Evolutionary conservation across 53 echinoderm and acorn worm genomes (phyloP), one percentile per base, ranked within the genome.

Genomic region (Crossaster papposus): DNA sequence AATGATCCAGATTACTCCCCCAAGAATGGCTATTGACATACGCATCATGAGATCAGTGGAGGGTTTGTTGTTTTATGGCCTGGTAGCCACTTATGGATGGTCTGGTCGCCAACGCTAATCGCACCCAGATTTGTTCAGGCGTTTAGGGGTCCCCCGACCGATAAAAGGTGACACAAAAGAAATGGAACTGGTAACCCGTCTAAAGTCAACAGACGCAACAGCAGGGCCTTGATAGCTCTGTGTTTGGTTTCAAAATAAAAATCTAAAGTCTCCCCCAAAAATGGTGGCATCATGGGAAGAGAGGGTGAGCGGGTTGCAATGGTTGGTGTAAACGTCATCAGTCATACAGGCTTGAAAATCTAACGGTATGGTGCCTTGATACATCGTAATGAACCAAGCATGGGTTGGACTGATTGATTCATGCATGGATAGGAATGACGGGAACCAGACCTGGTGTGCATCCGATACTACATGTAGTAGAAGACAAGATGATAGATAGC

Each of bases 181-280:
- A 72, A 22, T 31, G 34, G 31, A 26, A 29, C 80, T 36, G 76
- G 77, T 87, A 72, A 85, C 85, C 85, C 72, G 77, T 77, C 87
- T 62, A 87, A 87, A 38, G 77, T 87, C 87, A 87, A 87, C 87
- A 87, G 12, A 35, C 9, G 72, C 62, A 55, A 55, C 87, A 85
- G 85, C 77, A 36, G 87, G 85, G 72, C 63, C 1, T 30, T 85
- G 87, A 87, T 76, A 54, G 87, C 36, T 87, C 55, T 62, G 34
- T 87, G 87, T 87, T 87, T 76, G 76, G 87, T 87, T 76, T 87
- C 62, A 87, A 87, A 87, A 87, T 77, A 87, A 87, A 77, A 74
- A n/a, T n/a, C 11, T 36, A 20, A 13, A 34, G n/a, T n/a, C n/a
- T 0, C 11, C 75, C 29, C 4, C 5, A 28, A 71, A 28, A 71